Evolutionary conservation across 2,113 vertebrate genomes (phyloP).

Genomic region (Geothlypis trichas): DNA sequence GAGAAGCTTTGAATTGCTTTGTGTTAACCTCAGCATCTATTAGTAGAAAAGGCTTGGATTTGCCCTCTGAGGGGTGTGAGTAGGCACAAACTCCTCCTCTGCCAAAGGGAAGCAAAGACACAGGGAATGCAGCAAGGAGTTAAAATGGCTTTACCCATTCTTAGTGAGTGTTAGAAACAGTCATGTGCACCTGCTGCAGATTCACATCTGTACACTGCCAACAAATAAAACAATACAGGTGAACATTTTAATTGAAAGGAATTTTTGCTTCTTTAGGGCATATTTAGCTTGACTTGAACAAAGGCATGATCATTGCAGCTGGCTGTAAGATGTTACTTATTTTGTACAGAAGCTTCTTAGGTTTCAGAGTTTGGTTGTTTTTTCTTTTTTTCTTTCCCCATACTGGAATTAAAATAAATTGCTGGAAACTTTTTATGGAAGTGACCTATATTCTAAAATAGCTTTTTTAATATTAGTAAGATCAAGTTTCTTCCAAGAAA

Average conservation of each 20-base stretch:
- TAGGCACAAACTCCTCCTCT: background rate
- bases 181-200: background rate
- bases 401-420: background rate
- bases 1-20: conserved; percentile 27
- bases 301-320: background rate
- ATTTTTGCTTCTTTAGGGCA: background rate
- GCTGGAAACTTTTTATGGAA: background rate
- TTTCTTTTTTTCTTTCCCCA: background rate
- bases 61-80: background rate
- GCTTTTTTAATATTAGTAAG: accelerated
- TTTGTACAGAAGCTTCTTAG: background rate
- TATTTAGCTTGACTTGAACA: background rate
- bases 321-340: background rate
- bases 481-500: background rate
- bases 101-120: background rate
- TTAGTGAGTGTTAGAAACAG: background rate
- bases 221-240: background rate
- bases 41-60: background rate
- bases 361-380: background rate
- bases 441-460: background rate
- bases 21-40: conserved; percentile 1
- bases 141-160: background rate
- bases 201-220: background rate
- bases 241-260: background rate
- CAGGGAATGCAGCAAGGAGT: background rate